These are phyloP conservation scores for Marcusenius ussheri DNA, from an alignment of 2,113 vertebrate genomes.

Conservation along the genomic window DNA sequence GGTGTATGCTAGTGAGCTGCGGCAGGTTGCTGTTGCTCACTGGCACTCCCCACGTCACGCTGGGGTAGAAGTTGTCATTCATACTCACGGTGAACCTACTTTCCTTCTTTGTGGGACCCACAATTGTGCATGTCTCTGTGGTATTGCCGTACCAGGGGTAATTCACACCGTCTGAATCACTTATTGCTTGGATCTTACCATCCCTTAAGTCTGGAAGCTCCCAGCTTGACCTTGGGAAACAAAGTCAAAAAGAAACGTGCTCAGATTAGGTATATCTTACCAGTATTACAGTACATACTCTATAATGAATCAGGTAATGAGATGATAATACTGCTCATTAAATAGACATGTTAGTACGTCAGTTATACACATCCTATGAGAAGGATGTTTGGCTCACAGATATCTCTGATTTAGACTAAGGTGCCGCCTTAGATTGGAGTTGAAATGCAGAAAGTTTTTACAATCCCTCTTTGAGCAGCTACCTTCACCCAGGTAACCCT, in stretches of 20 bases:
- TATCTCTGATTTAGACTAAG: not conserved
- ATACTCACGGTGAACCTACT: conserved; percentile 76
- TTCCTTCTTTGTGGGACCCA: conserved; percentile 72
- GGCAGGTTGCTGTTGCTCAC: conserved; percentile 71
- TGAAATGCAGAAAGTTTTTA: not conserved
- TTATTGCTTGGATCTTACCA: conserved; percentile 71
- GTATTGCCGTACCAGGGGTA: conserved; percentile 85
- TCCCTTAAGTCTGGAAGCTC: conserved; percentile 73
- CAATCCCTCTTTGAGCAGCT: not conserved
- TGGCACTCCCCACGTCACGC: conserved; percentile 78
- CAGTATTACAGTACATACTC: not conserved
- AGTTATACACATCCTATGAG: not conserved
- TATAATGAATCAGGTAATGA: not conserved
- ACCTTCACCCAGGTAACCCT: not conserved
- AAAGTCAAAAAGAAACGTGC: not conserved
- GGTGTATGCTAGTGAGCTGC: conserved; percentile 68
- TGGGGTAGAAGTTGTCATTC: conserved; percentile 86
- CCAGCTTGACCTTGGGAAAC: conserved; percentile 72
- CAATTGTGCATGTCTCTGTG: conserved; percentile 74
- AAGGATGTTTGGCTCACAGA: not conserved
- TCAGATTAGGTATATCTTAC: not conserved
- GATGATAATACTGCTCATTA: not conserved
- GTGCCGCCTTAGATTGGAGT: not conserved
- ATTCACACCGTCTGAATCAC: conserved; percentile 76
- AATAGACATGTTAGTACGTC: not conserved